Evolutionary conservation across 2,113 vertebrate species (phyloP).

Genomic region (Labeo catla): DNA sequence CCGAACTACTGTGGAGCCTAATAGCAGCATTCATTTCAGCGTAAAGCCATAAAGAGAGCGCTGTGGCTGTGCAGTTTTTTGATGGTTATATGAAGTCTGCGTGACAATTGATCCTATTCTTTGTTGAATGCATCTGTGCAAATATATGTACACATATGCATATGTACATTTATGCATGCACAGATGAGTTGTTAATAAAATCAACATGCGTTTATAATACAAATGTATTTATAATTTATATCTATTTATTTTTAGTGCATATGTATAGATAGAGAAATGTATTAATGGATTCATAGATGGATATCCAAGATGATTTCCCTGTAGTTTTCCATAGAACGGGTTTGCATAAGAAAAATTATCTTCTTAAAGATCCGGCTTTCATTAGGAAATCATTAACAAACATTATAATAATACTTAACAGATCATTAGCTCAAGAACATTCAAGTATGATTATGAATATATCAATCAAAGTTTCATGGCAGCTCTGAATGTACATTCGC

Average conservation of each 20-base stretch:
- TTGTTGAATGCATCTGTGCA: not conserved
- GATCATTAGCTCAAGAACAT: conserved; percentile 3
- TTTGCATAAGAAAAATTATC: not conserved
- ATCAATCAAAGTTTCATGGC: conserved; percentile 9
- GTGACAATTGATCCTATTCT: not conserved
- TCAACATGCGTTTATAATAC: no score
- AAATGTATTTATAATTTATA: no score
- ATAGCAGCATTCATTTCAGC: conserved; percentile 19
- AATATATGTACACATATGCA: no score
- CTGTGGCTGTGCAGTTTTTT: not conserved
- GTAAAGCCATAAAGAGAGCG: not conserved
- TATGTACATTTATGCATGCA: no score
- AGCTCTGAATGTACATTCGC: not conserved
- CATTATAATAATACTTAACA: conserved; percentile 11
- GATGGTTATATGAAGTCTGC: not conserved
- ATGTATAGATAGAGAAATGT: not conserved
- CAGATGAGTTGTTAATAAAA: no score
- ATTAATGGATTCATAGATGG: not conserved
- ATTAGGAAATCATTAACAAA: conserved; percentile 11
- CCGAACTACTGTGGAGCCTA: conserved; percentile 1
- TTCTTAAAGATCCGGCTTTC: not conserved
- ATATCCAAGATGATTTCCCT: not conserved
- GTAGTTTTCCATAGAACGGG: not conserved
- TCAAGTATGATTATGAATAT: not conserved
- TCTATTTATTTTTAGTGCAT: no score